Evolutionary conservation across 2,113 vertebrate species (phyloP).

Genomic region (Stercorarius parasiticus): DNA sequence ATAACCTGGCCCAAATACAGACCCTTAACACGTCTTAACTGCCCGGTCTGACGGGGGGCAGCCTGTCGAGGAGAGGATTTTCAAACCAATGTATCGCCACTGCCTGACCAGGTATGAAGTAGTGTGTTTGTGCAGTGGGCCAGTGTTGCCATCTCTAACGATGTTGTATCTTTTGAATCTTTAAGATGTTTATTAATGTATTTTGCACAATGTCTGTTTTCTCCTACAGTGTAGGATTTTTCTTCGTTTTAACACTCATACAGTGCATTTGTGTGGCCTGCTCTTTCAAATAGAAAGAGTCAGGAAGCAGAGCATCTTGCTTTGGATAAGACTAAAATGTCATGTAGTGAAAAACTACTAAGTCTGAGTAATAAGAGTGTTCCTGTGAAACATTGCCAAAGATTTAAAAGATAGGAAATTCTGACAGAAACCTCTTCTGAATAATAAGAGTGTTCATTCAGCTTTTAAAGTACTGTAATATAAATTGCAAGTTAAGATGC

Average conservation of each 20-base stretch:
- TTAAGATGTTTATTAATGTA: background rate
- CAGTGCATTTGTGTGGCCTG: background rate
- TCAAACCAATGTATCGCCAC: background rate
- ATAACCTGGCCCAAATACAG: background rate
- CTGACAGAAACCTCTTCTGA: background rate
- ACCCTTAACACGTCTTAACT: background rate
- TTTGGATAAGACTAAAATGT: background rate
- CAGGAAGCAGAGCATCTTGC: background rate
- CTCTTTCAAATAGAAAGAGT: constrained; percentile 1
- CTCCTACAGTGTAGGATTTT: constrained; percentile 60
- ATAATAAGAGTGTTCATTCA: background rate
- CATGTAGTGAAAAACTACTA: background rate
- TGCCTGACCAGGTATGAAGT: background rate
- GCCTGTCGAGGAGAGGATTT: background rate
- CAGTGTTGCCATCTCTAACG: background rate
- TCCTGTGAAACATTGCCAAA: constrained; percentile 42
- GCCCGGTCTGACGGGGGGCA: fast-evolving
- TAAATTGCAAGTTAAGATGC: background rate
- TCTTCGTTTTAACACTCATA: background rate
- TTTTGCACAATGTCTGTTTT: constrained; percentile 29
- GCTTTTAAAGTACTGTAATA: constrained; percentile 31
- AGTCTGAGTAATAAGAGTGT: background rate
- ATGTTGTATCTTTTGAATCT: background rate
- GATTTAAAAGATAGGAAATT: constrained; percentile 10
- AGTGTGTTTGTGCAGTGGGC: background rate